Evolutionary conservation across 2,113 vertebrate species (phyloP).

Genomic region (Aldabrachelys gigantea): DNA sequence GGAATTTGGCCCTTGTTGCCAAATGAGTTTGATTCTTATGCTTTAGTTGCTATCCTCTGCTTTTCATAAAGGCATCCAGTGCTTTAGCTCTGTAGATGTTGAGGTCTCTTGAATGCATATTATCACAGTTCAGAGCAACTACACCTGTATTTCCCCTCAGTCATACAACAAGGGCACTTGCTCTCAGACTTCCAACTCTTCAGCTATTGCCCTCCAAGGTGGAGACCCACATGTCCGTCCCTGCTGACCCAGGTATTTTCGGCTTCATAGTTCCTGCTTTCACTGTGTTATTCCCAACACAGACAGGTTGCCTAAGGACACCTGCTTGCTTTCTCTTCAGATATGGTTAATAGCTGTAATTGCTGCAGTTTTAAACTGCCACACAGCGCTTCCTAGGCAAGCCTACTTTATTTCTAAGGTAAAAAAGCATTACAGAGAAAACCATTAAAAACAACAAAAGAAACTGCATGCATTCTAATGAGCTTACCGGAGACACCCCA

Average conservation of each 20-base stretch:
- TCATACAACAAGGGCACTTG: not conserved
- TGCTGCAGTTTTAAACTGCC: not conserved
- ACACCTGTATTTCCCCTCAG: not conserved
- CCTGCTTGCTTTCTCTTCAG: not conserved
- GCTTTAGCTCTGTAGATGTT: not conserved
- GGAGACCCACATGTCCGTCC: not conserved
- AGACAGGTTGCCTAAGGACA: not conserved
- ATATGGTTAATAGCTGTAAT: not conserved
- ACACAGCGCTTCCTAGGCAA: not conserved
- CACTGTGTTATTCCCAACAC: not conserved
- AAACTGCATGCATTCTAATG: not conserved
- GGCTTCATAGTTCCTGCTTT: not conserved
- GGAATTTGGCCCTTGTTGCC: fast-evolving
- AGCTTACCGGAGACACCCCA: not conserved
- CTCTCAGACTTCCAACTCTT: not conserved
- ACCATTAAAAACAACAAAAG: not conserved
- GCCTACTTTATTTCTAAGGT: not conserved
- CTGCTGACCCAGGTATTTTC: not conserved
- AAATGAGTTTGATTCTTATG: fast-evolving
- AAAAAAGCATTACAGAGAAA: not conserved
- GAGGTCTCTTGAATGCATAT: fast-evolving
- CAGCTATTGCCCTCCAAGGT: not conserved
- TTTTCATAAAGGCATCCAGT: not conserved
- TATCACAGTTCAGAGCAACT: not conserved
- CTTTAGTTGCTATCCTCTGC: not conserved